Conservation (phyloP, 2,797 vertebrate genomes). For the Neosalanx taihuensis region DNA sequence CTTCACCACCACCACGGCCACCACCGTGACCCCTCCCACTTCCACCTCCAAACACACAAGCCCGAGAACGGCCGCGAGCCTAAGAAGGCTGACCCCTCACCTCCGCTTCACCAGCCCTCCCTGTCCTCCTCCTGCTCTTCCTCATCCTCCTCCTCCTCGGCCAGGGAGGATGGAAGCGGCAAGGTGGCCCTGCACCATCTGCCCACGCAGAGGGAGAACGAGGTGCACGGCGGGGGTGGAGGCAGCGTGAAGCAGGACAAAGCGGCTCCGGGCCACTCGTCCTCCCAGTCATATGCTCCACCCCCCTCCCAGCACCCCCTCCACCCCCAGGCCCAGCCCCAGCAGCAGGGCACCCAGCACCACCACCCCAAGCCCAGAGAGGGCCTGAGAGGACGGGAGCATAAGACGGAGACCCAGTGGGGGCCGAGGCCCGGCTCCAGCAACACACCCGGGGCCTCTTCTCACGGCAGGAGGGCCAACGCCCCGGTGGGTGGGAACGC, state of each 20-base stretch:
- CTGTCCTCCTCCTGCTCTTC: constrained; percentile 77
- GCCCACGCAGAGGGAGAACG: constrained; percentile 61
- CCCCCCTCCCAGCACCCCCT: constrained; percentile 59
- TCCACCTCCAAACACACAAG: constrained; percentile 67
- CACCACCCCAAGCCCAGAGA: constrained; percentile 70
- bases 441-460: constrained; percentile 61
- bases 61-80: constrained; percentile 65
- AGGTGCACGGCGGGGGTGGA: constrained; percentile 44
- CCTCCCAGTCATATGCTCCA: constrained; percentile 54
- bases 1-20: constrained; percentile 64
- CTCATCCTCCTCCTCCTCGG: constrained; percentile 72
- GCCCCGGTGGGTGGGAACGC: constrained; percentile 66
- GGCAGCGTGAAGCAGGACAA: constrained; percentile 69
- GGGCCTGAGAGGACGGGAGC: constrained; percentile 77
- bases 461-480: constrained; percentile 68
- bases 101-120: constrained; percentile 69
- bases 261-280: constrained; percentile 46
- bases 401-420: constrained; percentile 91
- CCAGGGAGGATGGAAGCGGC: constrained; percentile 69
- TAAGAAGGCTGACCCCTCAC: constrained; percentile 71
- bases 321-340: constrained; percentile 44
- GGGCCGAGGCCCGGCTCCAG: constrained; percentile 85
- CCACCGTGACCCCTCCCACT: constrained; percentile 54
- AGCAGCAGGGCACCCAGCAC: constrained; percentile 42
- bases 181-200: constrained; percentile 67